Base-by-base conservation (phyloP, 2,888 invertebrate species). In the Melipona bicolor region DNA sequence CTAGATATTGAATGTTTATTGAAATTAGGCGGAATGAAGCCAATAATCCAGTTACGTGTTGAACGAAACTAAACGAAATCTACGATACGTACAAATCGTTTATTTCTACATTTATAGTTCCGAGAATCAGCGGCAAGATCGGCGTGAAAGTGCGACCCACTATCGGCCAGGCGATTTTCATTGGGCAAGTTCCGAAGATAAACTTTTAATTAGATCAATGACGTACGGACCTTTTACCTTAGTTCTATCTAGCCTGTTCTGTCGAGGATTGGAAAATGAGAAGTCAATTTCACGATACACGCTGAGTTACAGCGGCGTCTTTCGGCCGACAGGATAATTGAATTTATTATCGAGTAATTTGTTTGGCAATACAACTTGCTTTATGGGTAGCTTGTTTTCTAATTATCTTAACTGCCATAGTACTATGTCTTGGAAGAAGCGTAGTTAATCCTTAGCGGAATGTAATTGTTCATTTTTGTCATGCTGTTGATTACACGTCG, bases 81-180 rank as follows among this genome's bases (percentile, higher is more conserved):
- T 43, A 21, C 15, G 4, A 21, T 24, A 52, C 68, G 76, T 77
- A 68, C 52, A 77, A 78, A 78, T 73, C 21, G 61, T 43, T 67
- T 50, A 65, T 74, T 54, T 69, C 56, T 79, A 74, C 50, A 65
- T 73, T 79, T 74, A 79, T 74, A 27, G 64, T 81, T 79, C 79
- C 59, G 50, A 79, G 79, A 82, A 79, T 70, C 69, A 21, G 74
- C 61, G 74, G 32, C 73, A 62, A 61, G 82, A 79, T 82, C 43
- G 79, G 64, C 59, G 79, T 79, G 82, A 79, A 82, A 82, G 82
- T 79, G 56, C 70, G 82, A 79, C 73, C 79, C 65, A 79, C 73
- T 75, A 71, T 67, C 65, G 74, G 70, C 36, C 43, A 27, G 32
- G 59, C 36, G 70, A 73, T 73, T 81, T 77, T 32, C 27, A 50